Conservation (phyloP, 2,888 invertebrate species). For the Limnephilus auricula region DNA sequence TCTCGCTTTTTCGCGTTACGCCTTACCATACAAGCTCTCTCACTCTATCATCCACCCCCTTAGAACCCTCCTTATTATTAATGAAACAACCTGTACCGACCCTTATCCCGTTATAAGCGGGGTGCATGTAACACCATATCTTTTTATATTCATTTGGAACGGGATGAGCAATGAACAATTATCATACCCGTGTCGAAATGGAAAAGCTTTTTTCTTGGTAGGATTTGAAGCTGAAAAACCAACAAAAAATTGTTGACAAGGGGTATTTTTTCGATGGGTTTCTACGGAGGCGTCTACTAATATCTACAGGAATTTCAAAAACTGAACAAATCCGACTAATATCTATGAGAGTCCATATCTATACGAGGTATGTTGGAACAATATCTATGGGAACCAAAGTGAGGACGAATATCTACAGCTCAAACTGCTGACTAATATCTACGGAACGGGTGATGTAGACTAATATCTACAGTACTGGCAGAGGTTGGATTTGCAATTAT, state of each 20-base stretch:
- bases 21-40: background rate
- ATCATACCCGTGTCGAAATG: background rate
- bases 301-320: no score
- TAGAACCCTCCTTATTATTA: background rate
- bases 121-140: background rate
- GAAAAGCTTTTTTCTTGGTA: background rate
- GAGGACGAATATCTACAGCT: no score
- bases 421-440: no score
- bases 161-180: background rate
- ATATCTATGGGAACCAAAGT: no score
- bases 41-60: background rate
- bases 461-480: no score
- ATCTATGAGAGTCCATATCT: no score
- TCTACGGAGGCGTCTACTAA: no score
- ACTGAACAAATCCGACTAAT: no score
- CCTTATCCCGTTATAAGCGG: slow-evolving; percentile 8
- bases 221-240: background rate
- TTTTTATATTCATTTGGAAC: slow-evolving; percentile 14
- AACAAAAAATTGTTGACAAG: background rate
- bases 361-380: no score
- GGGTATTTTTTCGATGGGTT: background rate
- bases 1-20: background rate
- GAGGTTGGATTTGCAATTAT: no score
- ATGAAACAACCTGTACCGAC: background rate
- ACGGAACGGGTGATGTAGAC: no score